These are phyloP conservation scores for Rhagonycha lutea DNA, from an alignment of 2,888 invertebrate species.

Conservation along the genomic window DNA sequence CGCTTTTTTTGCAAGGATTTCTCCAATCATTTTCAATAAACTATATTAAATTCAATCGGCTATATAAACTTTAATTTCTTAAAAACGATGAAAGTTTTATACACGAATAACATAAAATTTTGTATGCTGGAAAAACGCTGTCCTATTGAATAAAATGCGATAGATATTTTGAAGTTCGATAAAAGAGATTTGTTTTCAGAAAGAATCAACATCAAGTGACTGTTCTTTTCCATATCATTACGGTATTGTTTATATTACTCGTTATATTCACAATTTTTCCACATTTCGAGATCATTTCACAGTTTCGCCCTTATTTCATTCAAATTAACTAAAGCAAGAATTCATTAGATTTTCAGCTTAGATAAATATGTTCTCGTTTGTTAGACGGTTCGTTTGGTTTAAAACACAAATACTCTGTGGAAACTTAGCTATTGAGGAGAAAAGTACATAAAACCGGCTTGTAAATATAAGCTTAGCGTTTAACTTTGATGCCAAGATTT, in stretches of 20 bases:
- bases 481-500: conserved; percentile 12
- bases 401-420: conserved; percentile 19
- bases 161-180: conserved; percentile 23
- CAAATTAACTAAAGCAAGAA: conserved; percentile 1
- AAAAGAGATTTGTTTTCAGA: conserved; percentile 30
- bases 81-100: neutral
- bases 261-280: neutral
- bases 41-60: neutral
- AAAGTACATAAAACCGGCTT: conserved; percentile 23
- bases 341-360: conserved; percentile 18
- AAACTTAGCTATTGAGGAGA: conserved; percentile 21
- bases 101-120: conserved; percentile 4
- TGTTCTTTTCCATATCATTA: conserved; percentile 20
- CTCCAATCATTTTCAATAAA: neutral
- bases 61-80: neutral
- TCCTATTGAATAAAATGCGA: conserved; percentile 29
- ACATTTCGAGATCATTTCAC: neutral
- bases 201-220: conserved; percentile 28
- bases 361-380: conserved; percentile 17
- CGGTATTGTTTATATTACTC: neutral
- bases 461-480: conserved; percentile 20
- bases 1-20: neutral
- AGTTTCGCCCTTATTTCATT: neutral
- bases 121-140: conserved; percentile 25
- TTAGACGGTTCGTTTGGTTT: conserved; percentile 13